These are phyloP conservation scores for Salpingus planirostris DNA, from an alignment of 2,888 invertebrate species.

Conservation along the genomic window DNA sequence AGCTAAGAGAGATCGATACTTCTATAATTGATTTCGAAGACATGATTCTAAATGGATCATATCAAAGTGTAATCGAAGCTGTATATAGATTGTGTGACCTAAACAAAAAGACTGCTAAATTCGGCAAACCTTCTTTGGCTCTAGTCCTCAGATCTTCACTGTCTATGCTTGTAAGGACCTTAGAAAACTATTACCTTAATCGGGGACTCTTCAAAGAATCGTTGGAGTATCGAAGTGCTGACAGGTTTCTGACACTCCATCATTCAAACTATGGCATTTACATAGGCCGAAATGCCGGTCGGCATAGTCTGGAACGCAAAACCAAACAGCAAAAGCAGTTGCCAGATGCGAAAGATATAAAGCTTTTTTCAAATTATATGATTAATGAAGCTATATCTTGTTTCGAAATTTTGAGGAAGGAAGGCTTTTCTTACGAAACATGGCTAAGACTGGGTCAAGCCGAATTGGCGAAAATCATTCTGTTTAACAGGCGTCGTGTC, in stretches of 20 bases:
- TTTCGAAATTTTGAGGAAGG: background rate
- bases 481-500: background rate
- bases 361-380: background rate
- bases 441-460: background rate
- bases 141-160: background rate
- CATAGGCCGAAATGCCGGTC: background rate
- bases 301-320: background rate
- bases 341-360: background rate
- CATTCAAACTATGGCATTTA: background rate
- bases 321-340: background rate
- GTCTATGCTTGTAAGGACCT: background rate
- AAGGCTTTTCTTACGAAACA: background rate
- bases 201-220: background rate
- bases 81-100: background rate
- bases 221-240: background rate
- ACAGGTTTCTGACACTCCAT: background rate
- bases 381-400: background rate
- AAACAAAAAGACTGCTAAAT: background rate
- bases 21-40: constrained; percentile 1
- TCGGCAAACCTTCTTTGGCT: background rate
- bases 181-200: background rate
- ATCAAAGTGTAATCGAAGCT: background rate
- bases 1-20: background rate
- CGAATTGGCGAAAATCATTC: background rate
- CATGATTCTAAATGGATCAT: background rate